These are phyloP conservation scores for Sinotaia quadrata DNA, from an alignment of 2,888 invertebrate genomes.

Conservation along the genomic window DNA sequence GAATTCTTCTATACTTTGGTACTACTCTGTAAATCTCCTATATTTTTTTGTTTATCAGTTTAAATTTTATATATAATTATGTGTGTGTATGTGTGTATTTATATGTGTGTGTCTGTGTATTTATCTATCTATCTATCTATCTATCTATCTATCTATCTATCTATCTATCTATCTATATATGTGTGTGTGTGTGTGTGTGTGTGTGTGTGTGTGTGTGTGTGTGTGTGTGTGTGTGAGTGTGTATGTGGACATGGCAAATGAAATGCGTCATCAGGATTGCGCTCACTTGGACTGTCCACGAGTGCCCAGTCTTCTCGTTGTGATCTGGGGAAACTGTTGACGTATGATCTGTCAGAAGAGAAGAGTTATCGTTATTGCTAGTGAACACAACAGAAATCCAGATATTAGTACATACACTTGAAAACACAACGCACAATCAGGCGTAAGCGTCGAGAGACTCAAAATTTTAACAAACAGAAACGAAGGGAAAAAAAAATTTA, in stretches of 20 bases:
- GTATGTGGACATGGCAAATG: too few relatives aligned
- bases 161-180: not conserved
- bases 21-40: too few relatives aligned
- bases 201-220: not conserved
- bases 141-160: not conserved
- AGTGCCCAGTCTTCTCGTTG: conserved; percentile 74
- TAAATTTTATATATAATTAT: not conserved
- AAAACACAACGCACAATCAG: too few relatives aligned
- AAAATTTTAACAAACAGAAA: too few relatives aligned
- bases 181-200: not conserved
- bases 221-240: not conserved
- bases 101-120: not conserved
- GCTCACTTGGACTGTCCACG: conserved; percentile 74
- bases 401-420: too few relatives aligned
- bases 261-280: too few relatives aligned
- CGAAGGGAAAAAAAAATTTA: too few relatives aligned
- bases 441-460: too few relatives aligned
- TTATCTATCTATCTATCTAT: not conserved
- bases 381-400: not conserved
- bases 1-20: too few relatives aligned
- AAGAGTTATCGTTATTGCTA: not conserved
- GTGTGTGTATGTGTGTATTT: not conserved
- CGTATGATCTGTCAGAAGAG: conserved; percentile 73
- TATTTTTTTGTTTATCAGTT: not conserved
- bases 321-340: conserved; percentile 75